Evolutionary conservation across 2,113 vertebrate species (phyloP), one percentile per base, ranked within the genome.

Genomic region (Brevimyrus niger): DNA sequence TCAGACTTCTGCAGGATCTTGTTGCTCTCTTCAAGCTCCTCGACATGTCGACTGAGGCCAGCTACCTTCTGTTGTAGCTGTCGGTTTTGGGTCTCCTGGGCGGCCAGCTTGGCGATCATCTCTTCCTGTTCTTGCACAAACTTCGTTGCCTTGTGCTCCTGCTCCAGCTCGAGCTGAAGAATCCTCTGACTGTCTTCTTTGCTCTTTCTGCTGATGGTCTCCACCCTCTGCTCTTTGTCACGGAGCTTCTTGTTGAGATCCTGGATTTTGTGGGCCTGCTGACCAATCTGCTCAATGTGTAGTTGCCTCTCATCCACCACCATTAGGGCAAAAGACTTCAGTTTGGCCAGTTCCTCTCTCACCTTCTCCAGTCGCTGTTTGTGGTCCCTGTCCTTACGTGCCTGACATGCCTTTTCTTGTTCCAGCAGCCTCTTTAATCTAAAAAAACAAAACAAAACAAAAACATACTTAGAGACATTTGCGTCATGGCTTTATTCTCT

Each of bases 321-420:
- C 97, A 98, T 98, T 93, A 99, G 97, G 90, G 98, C 96, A 90
- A 99, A 99, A 58, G 98, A 98, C 93, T 98, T 98, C 19, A 99
- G 97, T 92, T 98, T 98, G 3, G 97, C 96, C 89, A 99, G 94
- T 92, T 99, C 98, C 15, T 97, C 97, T 92, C 96, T 92, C 87
- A 99, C 93, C 93, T 97, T 98, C 92, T 95, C 97, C 89, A 99
- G 94, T 65, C 96, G 94, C 92, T 95, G 96, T 89, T 94, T 94
- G 88, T 99, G 96, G 65, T 99, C 98, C 89, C 97, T 97, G 90
- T 99, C 98, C 90, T 98, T 97, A 35, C 96, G 96, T 2, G 96
- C 96, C 95, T 98, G 98, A 90, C 97, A 98, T 90, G 94, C 95
- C 92, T 99, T 99, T 92, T 99, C 98, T 93, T 99, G 98, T 93